phyloP scores from a whole-genome alignment of 2,797 vertebrate species.

The Bovichtus diacanthus region DNA sequence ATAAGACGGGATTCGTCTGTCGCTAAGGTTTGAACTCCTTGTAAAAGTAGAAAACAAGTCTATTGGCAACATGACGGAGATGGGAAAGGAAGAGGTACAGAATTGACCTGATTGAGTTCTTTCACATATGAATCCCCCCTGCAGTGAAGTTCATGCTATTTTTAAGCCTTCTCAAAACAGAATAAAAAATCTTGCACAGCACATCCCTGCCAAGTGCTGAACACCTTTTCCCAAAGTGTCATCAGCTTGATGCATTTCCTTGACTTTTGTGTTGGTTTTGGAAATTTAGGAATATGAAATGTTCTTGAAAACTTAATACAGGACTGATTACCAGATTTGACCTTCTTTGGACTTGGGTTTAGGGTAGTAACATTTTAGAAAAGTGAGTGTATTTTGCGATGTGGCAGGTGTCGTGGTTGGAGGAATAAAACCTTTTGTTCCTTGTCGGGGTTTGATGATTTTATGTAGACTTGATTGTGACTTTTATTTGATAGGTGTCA shows the following conservation, averaged over 20 bases:
- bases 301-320: not conserved
- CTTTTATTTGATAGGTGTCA: constrained; percentile 83
- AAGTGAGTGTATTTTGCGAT: not conserved
- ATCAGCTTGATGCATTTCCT: constrained; percentile 31
- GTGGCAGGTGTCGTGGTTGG: not conserved
- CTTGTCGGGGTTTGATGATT: not conserved
- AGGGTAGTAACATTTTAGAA: not conserved
- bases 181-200: constrained; percentile 52
- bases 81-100: constrained; percentile 40
- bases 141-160: constrained; percentile 55
- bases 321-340: not conserved
- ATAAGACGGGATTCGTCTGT: constrained; percentile 34
- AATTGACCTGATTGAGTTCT: constrained; percentile 69
- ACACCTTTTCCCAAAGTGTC: constrained; percentile 16
- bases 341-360: not conserved
- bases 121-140: constrained; percentile 48
- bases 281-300: not conserved
- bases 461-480: not conserved
- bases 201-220: constrained; percentile 37
- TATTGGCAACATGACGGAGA: constrained; percentile 26
- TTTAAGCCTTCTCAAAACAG: constrained; percentile 66
- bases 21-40: constrained; percentile 24
- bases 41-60: constrained; percentile 44
- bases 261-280: not conserved
- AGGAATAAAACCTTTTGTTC: not conserved